Evolutionary conservation across 2,888 invertebrate genomes (phyloP).

Genomic region (Oxycera nigricornis): DNA sequence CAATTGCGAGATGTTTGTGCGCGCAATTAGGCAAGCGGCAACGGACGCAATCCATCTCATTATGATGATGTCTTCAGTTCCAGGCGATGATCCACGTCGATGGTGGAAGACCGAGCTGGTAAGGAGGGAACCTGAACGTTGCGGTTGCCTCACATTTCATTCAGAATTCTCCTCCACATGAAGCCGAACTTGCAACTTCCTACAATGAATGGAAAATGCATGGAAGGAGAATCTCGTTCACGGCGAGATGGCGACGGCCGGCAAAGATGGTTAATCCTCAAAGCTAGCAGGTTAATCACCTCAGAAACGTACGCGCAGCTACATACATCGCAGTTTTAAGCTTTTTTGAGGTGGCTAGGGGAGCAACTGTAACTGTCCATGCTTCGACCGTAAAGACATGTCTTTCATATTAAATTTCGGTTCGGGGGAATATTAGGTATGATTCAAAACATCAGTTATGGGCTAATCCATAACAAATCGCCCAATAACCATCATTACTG

Average conservation of each 20-base stretch:
- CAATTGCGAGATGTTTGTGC: background rate
- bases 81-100: background rate
- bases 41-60: slow-evolving; percentile 13
- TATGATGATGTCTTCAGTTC: background rate
- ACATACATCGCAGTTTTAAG: background rate
- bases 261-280: background rate
- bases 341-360: slow-evolving; percentile 8
- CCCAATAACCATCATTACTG: too few relatives aligned
- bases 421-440: too few relatives aligned
- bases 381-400: background rate
- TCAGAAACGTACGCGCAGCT: background rate
- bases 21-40: background rate
- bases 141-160: slow-evolving; percentile 14
- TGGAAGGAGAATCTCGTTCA: background rate
- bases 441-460: too few relatives aligned
- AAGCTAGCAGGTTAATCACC: slow-evolving; percentile 4
- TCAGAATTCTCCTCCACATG: slow-evolving; percentile 28
- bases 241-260: background rate
- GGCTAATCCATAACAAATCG: too few relatives aligned
- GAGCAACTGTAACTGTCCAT: background rate
- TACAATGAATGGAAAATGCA: background rate
- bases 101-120: background rate
- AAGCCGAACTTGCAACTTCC: background rate
- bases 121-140: background rate
- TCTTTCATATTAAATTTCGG: too few relatives aligned